phyloP scores from a whole-genome alignment of 1,140 invertebrate species.

The Episyrphus balteatus region DNA sequence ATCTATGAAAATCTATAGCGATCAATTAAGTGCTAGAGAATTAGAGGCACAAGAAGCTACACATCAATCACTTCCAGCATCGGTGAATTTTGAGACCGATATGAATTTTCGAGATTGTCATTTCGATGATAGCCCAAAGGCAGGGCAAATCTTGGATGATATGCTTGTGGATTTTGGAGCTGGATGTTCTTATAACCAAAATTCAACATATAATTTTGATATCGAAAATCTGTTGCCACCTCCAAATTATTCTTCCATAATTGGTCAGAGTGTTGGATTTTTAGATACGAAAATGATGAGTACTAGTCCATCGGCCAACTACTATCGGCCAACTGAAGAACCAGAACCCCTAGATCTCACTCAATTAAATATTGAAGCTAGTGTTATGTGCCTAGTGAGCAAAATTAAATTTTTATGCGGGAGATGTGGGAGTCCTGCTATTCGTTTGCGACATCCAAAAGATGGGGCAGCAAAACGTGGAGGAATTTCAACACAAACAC shows the following conservation, averaged over 20 bases:
- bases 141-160: slow-evolving; percentile 21
- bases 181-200: background rate
- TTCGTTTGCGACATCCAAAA: slow-evolving; percentile 44
- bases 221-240: slow-evolving; percentile 3
- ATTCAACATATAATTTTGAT: slow-evolving; percentile 2
- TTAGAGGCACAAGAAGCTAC: slow-evolving; percentile 13
- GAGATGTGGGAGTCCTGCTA: slow-evolving; percentile 57
- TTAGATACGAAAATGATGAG: slow-evolving; percentile 63
- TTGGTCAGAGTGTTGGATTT: slow-evolving; percentile 37
- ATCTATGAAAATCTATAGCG: slow-evolving; percentile 30
- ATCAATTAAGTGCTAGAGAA: slow-evolving; percentile 22
- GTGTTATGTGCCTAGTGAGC: slow-evolving; percentile 73
- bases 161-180: background rate
- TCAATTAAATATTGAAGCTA: slow-evolving; percentile 79
- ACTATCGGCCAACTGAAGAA: slow-evolving; percentile 71
- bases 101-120: slow-evolving; percentile 2
- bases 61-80: slow-evolving; percentile 28
- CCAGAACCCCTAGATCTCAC: slow-evolving; percentile 82
- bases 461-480: slow-evolving; percentile 31
- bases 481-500: slow-evolving; percentile 26
- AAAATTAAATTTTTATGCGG: slow-evolving; percentile 69
- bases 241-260: slow-evolving; percentile 6
- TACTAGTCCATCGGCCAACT: slow-evolving; percentile 65
- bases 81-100: slow-evolving; percentile 4
- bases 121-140: slow-evolving; percentile 2